These are phyloP conservation scores for Pangasius djambal DNA, from an alignment of 2,797 vertebrate genomes.

Conservation along the genomic window DNA sequence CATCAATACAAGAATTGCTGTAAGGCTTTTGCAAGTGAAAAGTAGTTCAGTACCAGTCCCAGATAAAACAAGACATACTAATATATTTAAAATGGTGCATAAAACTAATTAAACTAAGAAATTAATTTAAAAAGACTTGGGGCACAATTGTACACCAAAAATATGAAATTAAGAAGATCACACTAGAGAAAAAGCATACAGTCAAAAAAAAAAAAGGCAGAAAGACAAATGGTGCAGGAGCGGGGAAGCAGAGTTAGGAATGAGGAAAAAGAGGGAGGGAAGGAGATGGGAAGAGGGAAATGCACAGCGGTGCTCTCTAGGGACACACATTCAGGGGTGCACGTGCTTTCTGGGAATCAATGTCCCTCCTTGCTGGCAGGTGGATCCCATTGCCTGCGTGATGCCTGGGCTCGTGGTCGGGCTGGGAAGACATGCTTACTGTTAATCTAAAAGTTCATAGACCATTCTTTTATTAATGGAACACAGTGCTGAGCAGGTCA, in stretches of 20 bases:
- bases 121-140: slow-evolving; percentile 39
- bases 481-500: not conserved
- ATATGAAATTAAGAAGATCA: slow-evolving; percentile 10
- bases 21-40: slow-evolving; percentile 44
- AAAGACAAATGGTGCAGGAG: not conserved
- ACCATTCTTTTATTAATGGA: not conserved
- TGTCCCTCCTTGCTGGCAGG: slow-evolving; percentile 33
- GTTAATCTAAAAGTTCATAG: slow-evolving; percentile 23
- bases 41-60: slow-evolving; percentile 62
- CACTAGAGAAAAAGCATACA: not conserved
- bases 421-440: not conserved
- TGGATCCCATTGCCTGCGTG: slow-evolving; percentile 51
- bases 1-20: slow-evolving; percentile 4
- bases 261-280: slow-evolving; percentile 13
- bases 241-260: slow-evolving; percentile 3
- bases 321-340: slow-evolving; percentile 28
- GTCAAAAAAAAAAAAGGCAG: not conserved
- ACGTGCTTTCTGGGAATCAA: slow-evolving; percentile 46
- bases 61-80: slow-evolving; percentile 48
- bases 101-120: slow-evolving; percentile 59
- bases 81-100: slow-evolving; percentile 42
- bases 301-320: slow-evolving; percentile 6
- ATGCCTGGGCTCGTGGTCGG: slow-evolving; percentile 3
- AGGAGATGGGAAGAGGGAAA: not conserved
- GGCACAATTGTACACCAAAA: slow-evolving; percentile 28